phyloP scores from a whole-genome alignment of 2,113 vertebrate genomes.

The Dryoscopus gambensis region DNA sequence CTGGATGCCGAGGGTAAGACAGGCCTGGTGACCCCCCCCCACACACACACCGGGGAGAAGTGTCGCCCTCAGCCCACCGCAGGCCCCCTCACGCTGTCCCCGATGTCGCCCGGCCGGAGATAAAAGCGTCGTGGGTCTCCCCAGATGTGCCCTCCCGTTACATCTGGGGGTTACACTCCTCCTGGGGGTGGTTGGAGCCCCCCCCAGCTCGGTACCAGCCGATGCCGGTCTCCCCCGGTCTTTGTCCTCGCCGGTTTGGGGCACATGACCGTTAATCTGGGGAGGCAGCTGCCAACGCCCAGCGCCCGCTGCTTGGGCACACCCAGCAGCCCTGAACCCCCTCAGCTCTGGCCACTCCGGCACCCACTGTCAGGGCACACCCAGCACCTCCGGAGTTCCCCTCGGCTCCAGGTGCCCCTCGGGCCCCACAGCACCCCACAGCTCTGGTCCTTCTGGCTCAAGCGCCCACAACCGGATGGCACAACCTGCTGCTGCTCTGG shows the following conservation, averaged over 20 bases:
- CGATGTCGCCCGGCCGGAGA: not conserved
- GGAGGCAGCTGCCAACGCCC: not conserved
- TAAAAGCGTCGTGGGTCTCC: not conserved
- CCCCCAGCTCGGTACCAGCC: not conserved
- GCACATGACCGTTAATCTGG: not conserved
- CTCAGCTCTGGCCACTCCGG: not conserved
- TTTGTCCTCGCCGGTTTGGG: not conserved
- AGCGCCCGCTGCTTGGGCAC: not conserved
- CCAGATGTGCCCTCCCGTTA: not conserved
- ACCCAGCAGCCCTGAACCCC: not conserved
- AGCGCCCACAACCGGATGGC: rapidly evolving
- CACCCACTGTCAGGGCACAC: no score
- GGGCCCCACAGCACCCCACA: not conserved
- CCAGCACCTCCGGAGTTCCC: not conserved
- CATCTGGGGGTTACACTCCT: not conserved
- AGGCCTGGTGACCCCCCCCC: no score
- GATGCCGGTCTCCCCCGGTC: not conserved
- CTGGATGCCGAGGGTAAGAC: not conserved
- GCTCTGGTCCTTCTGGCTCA: not conserved
- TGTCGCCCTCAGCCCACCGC: not conserved
- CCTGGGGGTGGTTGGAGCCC: not conserved
- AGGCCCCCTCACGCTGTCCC: no score
- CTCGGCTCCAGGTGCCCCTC: not conserved
- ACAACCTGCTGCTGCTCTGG: rapidly evolving
- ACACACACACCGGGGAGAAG: rapidly evolving